phyloP scores from a whole-genome alignment of 1,140 invertebrate species.

The Phocides pigmalion region DNA sequence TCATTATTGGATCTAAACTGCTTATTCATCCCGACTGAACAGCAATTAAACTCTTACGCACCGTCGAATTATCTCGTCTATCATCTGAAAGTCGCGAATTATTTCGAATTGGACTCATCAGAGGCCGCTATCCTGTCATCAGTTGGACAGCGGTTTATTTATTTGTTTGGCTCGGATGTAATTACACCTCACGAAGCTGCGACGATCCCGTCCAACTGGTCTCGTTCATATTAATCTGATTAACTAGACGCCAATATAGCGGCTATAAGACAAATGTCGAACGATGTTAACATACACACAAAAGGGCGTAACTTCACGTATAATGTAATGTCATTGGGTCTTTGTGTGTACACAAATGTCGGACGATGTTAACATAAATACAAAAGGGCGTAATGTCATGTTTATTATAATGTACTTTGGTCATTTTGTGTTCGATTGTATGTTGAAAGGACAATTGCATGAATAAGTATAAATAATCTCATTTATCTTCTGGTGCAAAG shows the following conservation, averaged over 20 bases:
- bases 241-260: slow-evolving; percentile 62
- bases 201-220: slow-evolving; percentile 58
- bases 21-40: slow-evolving; percentile 21
- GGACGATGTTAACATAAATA: neutral
- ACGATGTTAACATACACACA: neutral
- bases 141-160: slow-evolving; percentile 62
- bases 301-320: slow-evolving; percentile 1
- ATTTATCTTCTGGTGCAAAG: too few species aligned
- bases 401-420: neutral
- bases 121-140: slow-evolving; percentile 57
- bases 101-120: slow-evolving; percentile 47
- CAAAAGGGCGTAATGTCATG: slow-evolving; percentile 4
- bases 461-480: slow-evolving; percentile 6
- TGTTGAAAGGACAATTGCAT: slow-evolving; percentile 2
- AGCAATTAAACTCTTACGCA: slow-evolving; percentile 43
- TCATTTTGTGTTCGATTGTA: neutral
- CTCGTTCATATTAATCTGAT: slow-evolving; percentile 71
- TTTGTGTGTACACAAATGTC: slow-evolving; percentile 12
- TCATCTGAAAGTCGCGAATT: slow-evolving; percentile 42
- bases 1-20: slow-evolving; percentile 20
- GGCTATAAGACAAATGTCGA: slow-evolving; percentile 23
- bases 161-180: slow-evolving; percentile 68
- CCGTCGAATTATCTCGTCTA: slow-evolving; percentile 39
- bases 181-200: slow-evolving; percentile 63
- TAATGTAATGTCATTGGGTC: neutral